Conservation (phyloP, 2,888 invertebrate species). For the Lepidochitona cinerea region DNA sequence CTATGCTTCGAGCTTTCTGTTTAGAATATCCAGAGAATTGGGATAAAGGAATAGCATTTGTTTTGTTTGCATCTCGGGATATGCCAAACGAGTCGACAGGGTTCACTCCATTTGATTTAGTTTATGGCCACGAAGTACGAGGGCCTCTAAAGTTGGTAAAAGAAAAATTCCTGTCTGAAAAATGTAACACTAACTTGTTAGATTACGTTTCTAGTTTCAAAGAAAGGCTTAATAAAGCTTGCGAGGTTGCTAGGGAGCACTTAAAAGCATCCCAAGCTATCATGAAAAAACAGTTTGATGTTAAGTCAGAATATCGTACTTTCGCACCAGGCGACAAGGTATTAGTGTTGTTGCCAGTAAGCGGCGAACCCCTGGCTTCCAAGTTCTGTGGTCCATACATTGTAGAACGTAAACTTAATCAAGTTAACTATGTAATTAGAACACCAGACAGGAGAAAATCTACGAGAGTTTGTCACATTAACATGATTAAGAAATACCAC, state of each 20-base stretch:
- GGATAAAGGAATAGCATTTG: background rate
- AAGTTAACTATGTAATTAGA: conserved; percentile 11
- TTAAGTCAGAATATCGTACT: background rate
- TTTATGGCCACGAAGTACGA: conserved; percentile 17
- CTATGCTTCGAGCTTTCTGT: background rate
- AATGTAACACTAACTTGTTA: conserved; percentile 4
- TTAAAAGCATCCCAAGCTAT: background rate
- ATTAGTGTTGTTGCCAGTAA: background rate
- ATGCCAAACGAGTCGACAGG: background rate
- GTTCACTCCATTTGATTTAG: background rate
- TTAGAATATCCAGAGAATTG: background rate
- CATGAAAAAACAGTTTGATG: background rate
- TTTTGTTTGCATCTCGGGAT: background rate
- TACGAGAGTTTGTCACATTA: conserved; percentile 31
- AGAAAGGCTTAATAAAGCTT: conserved; percentile 14
- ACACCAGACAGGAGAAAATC: conserved; percentile 27
- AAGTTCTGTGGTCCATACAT: conserved; percentile 14
- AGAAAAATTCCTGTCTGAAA: conserved; percentile 7
- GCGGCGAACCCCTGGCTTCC: conserved; percentile 3
- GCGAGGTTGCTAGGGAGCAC: conserved; percentile 17
- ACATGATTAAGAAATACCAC: conserved; percentile 28
- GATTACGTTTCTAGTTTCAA: background rate
- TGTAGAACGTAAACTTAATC: background rate
- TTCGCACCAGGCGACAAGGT: background rate
- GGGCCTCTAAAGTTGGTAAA: background rate